These are phyloP conservation scores for Nymphalis urticae DNA, from an alignment of 2,888 invertebrate species.

Conservation along the genomic window DNA sequence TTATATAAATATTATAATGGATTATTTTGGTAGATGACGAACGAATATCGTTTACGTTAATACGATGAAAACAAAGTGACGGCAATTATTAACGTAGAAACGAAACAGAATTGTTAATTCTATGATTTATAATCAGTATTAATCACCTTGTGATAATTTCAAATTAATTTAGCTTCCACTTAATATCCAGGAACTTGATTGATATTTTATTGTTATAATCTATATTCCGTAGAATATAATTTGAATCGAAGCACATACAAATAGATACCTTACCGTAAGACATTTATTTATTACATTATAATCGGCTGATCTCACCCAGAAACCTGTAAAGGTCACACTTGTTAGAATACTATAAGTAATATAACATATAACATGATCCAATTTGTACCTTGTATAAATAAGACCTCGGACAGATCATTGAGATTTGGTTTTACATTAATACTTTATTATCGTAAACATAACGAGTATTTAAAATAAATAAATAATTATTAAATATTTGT, in stretches of 20 bases:
- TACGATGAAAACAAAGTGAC: no score
- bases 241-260: not conserved
- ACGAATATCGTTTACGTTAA: no score
- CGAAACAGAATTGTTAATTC: no score
- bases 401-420: slow-evolving; percentile 2
- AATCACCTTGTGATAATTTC: no score
- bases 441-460: not conserved
- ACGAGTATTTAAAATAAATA: no score
- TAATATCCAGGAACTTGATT: not conserved
- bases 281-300: slow-evolving; percentile 13
- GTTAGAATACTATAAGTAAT: slow-evolving; percentile 17
- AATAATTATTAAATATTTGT: no score
- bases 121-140: no score
- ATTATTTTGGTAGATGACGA: no score
- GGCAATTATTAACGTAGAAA: no score
- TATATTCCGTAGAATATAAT: not conserved
- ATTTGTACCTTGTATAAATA: slow-evolving; percentile 4
- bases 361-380: slow-evolving; percentile 11
- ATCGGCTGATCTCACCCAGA: slow-evolving; percentile 17
- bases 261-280: slow-evolving; percentile 2
- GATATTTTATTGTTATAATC: not conserved
- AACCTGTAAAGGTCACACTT: slow-evolving; percentile 23
- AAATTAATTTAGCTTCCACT: no score
- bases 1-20: no score
- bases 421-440: slow-evolving; percentile 9